These are phyloP conservation scores for Chymomyza amoena DNA, from an alignment of 2,888 invertebrate genomes.

Conservation along the genomic window DNA sequence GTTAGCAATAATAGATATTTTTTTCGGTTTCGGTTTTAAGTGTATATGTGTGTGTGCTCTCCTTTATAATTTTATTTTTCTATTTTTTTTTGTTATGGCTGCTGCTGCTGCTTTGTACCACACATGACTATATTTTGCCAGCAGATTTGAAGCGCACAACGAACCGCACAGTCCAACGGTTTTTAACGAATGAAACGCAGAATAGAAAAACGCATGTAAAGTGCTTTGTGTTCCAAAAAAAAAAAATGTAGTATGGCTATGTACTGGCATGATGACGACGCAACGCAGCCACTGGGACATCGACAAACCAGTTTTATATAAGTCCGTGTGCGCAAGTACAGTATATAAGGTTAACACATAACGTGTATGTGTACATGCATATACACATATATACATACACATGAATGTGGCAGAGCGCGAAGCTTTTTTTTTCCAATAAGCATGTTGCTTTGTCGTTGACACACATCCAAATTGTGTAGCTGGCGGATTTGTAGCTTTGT, in stretches of 20 bases:
- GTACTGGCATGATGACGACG: constrained; percentile 30
- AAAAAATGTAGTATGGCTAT: neutral
- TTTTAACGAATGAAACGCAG: constrained; percentile 77
- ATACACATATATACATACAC: constrained; percentile 6
- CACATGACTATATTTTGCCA: constrained; percentile 23
- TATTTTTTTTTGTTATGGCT: constrained; percentile 20
- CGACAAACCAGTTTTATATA: constrained; percentile 65
- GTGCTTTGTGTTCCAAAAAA: constrained; percentile 46
- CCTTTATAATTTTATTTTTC: constrained; percentile 48
- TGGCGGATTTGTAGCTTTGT: constrained; percentile 42
- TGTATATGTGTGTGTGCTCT: constrained; percentile 35
- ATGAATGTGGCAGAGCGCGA: neutral
- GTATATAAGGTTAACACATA: constrained; percentile 44
- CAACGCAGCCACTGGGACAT: constrained; percentile 47
- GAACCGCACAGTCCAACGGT: constrained; percentile 75
- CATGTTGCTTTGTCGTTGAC: constrained; percentile 69
- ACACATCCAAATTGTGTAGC: constrained; percentile 63
- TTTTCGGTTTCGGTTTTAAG: constrained; percentile 13
- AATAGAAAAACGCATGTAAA: constrained; percentile 73
- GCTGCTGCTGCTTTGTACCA: constrained; percentile 23
- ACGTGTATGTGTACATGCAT: constrained; percentile 26
- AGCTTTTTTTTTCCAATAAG: neutral
- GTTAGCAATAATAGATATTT: constrained; percentile 65
- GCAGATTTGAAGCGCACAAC: constrained; percentile 51
- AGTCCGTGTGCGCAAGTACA: constrained; percentile 58